phyloP scores from a whole-genome alignment of 2,113 vertebrate species.

The Zosterops japonicus region DNA sequence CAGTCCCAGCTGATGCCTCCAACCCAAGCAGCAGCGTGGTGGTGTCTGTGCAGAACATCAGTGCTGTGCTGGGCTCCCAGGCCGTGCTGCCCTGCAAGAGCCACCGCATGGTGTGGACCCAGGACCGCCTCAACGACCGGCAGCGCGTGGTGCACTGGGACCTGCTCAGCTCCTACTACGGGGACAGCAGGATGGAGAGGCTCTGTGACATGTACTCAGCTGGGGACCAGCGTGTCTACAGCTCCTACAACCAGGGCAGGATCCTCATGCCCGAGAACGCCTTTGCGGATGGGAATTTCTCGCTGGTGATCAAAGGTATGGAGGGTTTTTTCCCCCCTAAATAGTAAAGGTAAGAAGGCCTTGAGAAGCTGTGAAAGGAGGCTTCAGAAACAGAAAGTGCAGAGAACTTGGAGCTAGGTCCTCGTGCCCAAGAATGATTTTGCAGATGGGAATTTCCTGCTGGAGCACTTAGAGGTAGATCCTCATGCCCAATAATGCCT shows the following conservation, averaged over 20 bases:
- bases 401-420: too few relatives aligned
- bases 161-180: slow-evolving; percentile 62
- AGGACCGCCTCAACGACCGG: slow-evolving; percentile 86
- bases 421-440: too few relatives aligned
- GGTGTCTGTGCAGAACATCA: slow-evolving; percentile 75
- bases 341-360: too few relatives aligned
- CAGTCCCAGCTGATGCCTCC: background rate
- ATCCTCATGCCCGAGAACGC: slow-evolving; percentile 80
- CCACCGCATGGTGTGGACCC: slow-evolving; percentile 93
- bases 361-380: too few relatives aligned
- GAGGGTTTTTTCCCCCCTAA: too few relatives aligned
- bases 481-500: too few relatives aligned
- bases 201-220: slow-evolving; percentile 89
- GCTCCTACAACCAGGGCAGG: slow-evolving; percentile 83
- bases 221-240: slow-evolving; percentile 86
- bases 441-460: too few relatives aligned
- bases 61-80: slow-evolving; percentile 72
- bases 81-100: slow-evolving; percentile 87
- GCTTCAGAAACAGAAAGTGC: too few relatives aligned
- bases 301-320: slow-evolving; percentile 57
- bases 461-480: too few relatives aligned
- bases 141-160: slow-evolving; percentile 97
- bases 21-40: background rate
- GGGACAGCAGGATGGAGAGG: slow-evolving; percentile 75
- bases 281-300: slow-evolving; percentile 93